phyloP scores from a whole-genome alignment of 2,888 invertebrate species.

The Corbicula japonica region DNA sequence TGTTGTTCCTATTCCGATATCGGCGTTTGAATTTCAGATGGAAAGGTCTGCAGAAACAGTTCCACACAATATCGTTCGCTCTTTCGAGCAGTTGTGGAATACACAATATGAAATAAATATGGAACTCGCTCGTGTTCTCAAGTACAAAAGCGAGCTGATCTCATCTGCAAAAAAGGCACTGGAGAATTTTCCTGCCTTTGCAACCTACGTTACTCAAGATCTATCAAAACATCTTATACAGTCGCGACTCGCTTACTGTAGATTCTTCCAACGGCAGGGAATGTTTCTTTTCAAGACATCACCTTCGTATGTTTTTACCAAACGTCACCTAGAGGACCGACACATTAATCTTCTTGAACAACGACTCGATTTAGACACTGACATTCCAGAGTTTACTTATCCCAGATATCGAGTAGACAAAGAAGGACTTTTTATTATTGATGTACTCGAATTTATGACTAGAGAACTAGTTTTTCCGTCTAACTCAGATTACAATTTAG shows the following conservation, averaged over 20 bases:
- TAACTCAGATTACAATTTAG: conserved; percentile 14
- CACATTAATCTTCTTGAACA: not conserved
- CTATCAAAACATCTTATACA: not conserved
- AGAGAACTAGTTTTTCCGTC: conserved; percentile 8
- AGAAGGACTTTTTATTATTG: conserved; percentile 1
- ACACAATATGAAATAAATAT: conserved; percentile 11
- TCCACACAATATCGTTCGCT: conserved; percentile 4
- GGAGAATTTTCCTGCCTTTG: conserved; percentile 14
- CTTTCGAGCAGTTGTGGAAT: conserved; percentile 25
- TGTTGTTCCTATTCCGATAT: conserved; percentile 1
- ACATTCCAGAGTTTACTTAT: not conserved
- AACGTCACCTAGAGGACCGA: not conserved
- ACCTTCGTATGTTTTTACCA: not conserved
- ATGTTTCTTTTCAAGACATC: conserved; percentile 24
- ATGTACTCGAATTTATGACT: conserved; percentile 17
- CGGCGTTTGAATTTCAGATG: conserved; percentile 15
- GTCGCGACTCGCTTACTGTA: conserved; percentile 10
- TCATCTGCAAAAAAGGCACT: conserved; percentile 9
- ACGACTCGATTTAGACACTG: not conserved
- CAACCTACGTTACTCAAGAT: conserved; percentile 11
- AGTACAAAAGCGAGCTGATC: conserved; percentile 10
- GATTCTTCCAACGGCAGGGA: conserved; percentile 6
- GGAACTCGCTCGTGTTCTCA: conserved; percentile 1
- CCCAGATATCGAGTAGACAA: conserved; percentile 9
- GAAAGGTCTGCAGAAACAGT: conserved; percentile 20